Evolutionary conservation across 2,797 vertebrate genomes (phyloP).

Genomic region (Bufotes viridis): DNA sequence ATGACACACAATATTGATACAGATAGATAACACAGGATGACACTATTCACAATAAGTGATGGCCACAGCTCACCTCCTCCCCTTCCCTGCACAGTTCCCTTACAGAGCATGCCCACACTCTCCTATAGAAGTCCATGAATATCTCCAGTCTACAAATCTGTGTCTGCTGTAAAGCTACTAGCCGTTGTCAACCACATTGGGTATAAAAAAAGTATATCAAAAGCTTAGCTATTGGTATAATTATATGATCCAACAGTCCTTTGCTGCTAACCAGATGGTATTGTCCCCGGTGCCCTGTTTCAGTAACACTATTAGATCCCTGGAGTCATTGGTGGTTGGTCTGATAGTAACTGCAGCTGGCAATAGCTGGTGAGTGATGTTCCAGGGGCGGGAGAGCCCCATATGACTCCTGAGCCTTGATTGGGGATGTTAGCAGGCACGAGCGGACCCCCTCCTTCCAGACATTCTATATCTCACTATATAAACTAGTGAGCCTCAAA

Average conservation of each 20-base stretch:
- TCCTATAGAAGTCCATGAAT: too few species aligned
- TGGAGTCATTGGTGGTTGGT: neutral
- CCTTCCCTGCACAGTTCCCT: too few species aligned
- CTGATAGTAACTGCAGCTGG: neutral
- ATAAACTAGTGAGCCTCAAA: too few species aligned
- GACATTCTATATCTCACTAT: too few species aligned
- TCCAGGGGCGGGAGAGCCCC: neutral
- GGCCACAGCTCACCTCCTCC: too few species aligned
- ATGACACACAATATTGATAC: too few species aligned
- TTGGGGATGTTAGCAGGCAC: neutral
- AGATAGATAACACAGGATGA: too few species aligned
- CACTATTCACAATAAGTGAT: too few species aligned
- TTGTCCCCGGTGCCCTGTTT: neutral
- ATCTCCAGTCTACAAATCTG: too few species aligned
- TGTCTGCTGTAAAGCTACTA: neutral
- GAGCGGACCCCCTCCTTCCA: too few species aligned
- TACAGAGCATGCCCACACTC: too few species aligned
- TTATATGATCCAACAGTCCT: neutral
- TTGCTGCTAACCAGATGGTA: neutral
- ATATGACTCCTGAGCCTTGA: neutral
- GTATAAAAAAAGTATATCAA: neutral
- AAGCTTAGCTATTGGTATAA: neutral
- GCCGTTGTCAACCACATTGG: neutral
- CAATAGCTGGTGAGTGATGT: neutral
- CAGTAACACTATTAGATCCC: neutral